Evolutionary conservation across 2,113 vertebrate genomes (phyloP), one percentile per base, ranked within the genome.

Genomic region (Mola mola): DNA sequence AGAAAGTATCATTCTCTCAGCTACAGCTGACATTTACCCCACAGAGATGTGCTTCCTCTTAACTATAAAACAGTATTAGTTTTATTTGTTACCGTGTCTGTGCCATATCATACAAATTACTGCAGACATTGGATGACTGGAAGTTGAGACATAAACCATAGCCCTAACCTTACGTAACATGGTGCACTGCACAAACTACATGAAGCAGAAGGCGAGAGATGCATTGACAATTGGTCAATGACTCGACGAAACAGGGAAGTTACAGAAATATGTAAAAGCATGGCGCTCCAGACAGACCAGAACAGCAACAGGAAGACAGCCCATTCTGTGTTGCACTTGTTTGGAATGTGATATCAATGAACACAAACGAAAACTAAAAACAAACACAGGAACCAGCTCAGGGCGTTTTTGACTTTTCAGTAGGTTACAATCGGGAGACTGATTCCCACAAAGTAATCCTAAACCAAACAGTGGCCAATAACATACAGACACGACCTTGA

Each of bases 361-460:
- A 61, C 25, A 60, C 61, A 73, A 51, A 34, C 51, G 26, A 68
- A 53, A 65, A 67, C 79, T 49, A 55, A 53, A 55, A 76, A 84
- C 71, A 89, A 88, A 88, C 60, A 70, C 46, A 40, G 85, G 87
- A 90, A 87, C 53, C 13, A 10, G 53, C 62, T 40, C 19, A 8
- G 77, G 79, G 79, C 47, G 44, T 57, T 38, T 75, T 66, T 6
- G 3, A 10, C 9, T 37, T 13, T 47, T 43, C 22, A 52, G 31
- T 19, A 44, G 28, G 34, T 42, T 43, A 66, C 66, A 78, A 44
- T 20, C 19, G 26, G 50, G 8, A 44, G 38, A 28, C 37, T 10
- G 8, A 11, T 56, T 40, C 1, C 13, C 9, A 48, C 17, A 29
- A 25, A 2, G 33, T 17, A 1, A 38, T 26, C 4, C 9, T 4